phyloP scores from a whole-genome alignment of 2,888 invertebrate species.

The Mesochorus sp. region DNA sequence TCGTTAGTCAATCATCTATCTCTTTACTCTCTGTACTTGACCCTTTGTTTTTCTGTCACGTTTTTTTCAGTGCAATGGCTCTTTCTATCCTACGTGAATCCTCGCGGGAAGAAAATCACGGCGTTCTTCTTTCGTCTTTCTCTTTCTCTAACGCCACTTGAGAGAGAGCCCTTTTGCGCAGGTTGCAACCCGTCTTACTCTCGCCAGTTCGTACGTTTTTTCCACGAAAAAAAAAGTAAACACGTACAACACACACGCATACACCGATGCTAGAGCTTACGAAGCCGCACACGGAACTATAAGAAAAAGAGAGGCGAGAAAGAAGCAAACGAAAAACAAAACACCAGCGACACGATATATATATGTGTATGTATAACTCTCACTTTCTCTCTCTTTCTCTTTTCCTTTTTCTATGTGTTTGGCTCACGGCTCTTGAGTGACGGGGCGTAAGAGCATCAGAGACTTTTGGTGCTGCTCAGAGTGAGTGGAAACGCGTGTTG shows the following conservation, averaged over 20 bases:
- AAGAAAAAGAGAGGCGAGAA: neutral
- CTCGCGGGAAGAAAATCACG: conserved; percentile 17
- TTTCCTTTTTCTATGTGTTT: conserved; percentile 14
- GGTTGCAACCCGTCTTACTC: conserved; percentile 17
- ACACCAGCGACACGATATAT: conserved; percentile 28
- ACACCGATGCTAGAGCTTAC: neutral
- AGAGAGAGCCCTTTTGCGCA: conserved; percentile 17
- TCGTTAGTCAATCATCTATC: conserved; percentile 47
- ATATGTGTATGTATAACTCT: no score
- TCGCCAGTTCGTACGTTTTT: conserved; percentile 36
- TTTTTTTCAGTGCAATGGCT: conserved; percentile 23
- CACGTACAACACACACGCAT: neutral
- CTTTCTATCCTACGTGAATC: conserved; percentile 15
- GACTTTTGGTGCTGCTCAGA: conserved; percentile 44
- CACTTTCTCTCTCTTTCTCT: conserved; percentile 32
- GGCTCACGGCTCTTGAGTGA: conserved; percentile 28
- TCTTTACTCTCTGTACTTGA: neutral
- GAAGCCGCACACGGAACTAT: neutral
- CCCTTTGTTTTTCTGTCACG: neutral
- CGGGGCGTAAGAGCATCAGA: conserved; percentile 41
- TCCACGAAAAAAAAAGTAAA: conserved; percentile 36
- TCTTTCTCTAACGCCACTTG: neutral
- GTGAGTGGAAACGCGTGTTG: conserved; percentile 64
- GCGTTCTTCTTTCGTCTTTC: conserved; percentile 12
- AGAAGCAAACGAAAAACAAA: conserved; percentile 13